Base-by-base conservation (phyloP, 2,113 vertebrate species). In the Aythya baeri region DNA sequence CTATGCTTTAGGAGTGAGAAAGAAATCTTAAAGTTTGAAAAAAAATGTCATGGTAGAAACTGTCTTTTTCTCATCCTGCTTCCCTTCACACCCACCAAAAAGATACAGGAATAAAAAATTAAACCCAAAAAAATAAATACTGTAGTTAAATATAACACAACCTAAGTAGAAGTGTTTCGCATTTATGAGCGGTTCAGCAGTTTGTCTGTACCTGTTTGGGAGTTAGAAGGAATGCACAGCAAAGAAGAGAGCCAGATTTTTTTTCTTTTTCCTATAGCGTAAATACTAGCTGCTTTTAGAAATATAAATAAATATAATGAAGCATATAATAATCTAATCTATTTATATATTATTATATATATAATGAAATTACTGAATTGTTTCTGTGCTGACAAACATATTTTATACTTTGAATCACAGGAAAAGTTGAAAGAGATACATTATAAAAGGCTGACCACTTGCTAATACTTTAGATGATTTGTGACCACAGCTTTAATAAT, bases 371-470 rank as follows among this genome's bases (percentile, higher is more conserved):
- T 11, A 7, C 22, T 4, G 34, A 66, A 8, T 49, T 38, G 26
- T 34, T 88, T 50, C 44, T 85, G n/a, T 87, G 78, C 67, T 78
- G 89, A 9, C n/a, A 68, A 29, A 80, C 57, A 34, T 29, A 3
- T 16, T 14, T 27, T 38, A 54, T 72, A n/a, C 49, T 36, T 72
- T 1, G 2, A 29, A 25, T 41, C 25, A 31, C 71, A 54, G 38
- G 52, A 85, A 74, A 43, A 66, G 62, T 62, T 89, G 27, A 11
- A 3, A 6, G 29, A 76, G 71, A 49, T 34, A 23, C 15, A 12
- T 32, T 32, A 41, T 32, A 41, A 9, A 18, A 32, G 46, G 0
- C 0, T 27, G 23, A 23, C 38, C 32, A 6, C 58, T 79, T 52
- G 43, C 67, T 76, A 57, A 13, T 68, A 67, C 15, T 27, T 84